A percentile compares a stretch with the other conserved stretches of the same genome.
Evolutionary conservation across 2,888 invertebrate species (phyloP).

Genomic region (Leptinotarsa haldemani): DNA sequence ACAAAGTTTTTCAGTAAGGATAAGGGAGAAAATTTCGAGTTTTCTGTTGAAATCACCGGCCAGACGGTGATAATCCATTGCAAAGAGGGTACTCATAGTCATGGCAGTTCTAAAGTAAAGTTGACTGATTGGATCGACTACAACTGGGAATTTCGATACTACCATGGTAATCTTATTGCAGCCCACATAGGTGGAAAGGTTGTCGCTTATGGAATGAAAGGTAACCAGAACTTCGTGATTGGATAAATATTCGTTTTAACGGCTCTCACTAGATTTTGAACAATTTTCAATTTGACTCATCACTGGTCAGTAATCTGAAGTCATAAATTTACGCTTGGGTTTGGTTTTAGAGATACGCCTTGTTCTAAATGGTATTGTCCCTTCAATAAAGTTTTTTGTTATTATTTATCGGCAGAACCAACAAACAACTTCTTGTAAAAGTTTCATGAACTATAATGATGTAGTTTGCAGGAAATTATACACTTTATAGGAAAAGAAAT

Average conservation of each 20-base stretch:
- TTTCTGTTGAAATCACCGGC: conserved; percentile 59
- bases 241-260: not conserved
- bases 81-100: conserved; percentile 78
- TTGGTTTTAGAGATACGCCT: too few species aligned
- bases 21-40: conserved; percentile 61
- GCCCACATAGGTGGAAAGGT: conserved; percentile 88
- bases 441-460: too few species aligned
- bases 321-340: too few species aligned
- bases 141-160: conserved; percentile 91
- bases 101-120: conserved; percentile 91
- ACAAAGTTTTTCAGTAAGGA: conserved; percentile 54
- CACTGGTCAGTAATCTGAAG: too few species aligned
- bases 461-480: too few species aligned
- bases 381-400: too few species aligned
- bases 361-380: too few species aligned
- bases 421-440: too few species aligned
- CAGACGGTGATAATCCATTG: conserved; percentile 78
- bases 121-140: conserved; percentile 88
- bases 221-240: conserved; percentile 64
- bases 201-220: conserved; percentile 91
- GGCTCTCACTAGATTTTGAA: too few species aligned
- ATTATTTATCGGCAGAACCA: too few species aligned
- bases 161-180: conserved; percentile 88
- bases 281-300: too few species aligned
- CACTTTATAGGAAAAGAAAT: too few species aligned